Base-by-base conservation (phyloP, 64 coral and sea anemone species). In the Dendronephthya gigantea region DNA sequence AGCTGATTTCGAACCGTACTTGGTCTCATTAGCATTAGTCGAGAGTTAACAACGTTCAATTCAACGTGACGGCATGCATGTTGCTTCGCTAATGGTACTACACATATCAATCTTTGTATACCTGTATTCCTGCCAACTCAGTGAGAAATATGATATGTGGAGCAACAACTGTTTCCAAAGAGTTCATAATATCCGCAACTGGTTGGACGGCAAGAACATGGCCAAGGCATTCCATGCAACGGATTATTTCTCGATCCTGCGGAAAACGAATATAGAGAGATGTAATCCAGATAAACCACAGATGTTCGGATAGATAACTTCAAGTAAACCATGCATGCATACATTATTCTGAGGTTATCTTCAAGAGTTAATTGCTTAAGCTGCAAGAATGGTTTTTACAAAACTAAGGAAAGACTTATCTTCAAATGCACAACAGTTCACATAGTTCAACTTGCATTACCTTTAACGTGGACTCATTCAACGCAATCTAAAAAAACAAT, bases 181-280 rank as follows among this genome's bases (percentile, higher is more conserved):
- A 88, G 13, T 89, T 68, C 68, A 91, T n/a, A 55, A 89, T 84
- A 25, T 75, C 50, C 49, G 50, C 27, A 4, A 68, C 84, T 16
- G 90, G 86, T 48, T 97, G 91, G 2, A 93, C 86, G 35, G 94
- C 35, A 75, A 75, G 69, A 33, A 37, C 51, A 58, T 58, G 23
- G 5, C 94, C 94, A 33, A 96, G 92, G 38, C 94, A 96, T 33
- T 96, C 94, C 87, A 96, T 92, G 49, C 94, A 96, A 6, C 94
- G 90, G 13, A 96, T 87, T 75, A 83, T 68, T 16, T 96, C 94
- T 35, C 89, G 86, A 35, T 96, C 91, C 94, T 96, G 19, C 29
- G 19, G 19, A 23, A 35, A 36, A 68, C 86, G 34, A n/a, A 35
- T 0, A 74, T 47, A 10, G 41, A 58, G 27, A 16, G n/a, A n/a